Evolutionary conservation across 2,797 vertebrate genomes (phyloP), one percentile per base, ranked within the genome.

Genomic region (Holocentrus rufus): DNA sequence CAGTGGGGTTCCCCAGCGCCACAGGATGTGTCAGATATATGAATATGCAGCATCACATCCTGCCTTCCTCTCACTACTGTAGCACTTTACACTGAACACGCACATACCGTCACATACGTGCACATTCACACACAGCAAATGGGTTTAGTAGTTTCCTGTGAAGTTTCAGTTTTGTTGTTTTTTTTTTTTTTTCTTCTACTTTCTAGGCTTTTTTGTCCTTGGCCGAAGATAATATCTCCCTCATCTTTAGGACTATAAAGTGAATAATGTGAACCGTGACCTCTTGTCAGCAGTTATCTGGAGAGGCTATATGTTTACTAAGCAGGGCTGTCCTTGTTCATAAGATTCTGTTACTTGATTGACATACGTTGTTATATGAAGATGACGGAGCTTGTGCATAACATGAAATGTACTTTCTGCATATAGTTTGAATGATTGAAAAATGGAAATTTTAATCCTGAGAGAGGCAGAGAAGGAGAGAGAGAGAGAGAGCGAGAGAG

Each of bases 101-200:
- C 53, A 47, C 14, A 65, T 20, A 55, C 67, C 50, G 62, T 72
- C 39, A 61, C 25, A 54, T 34, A 55, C 57, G 59, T 52, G 20
- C 69, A 65, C 65, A 81, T 88, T 87, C 69, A 73, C 69, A 81
- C 77, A 76, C 62, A 72, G 69, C 83, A 27, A 65, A 78, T 81
- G 63, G 59, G 69, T 20, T 77, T 54, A 84, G 79, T 79, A 67
- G 72, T 84, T 89, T 90, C 81, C 83, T 88, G 86, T 81, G 79
- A 88, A 85, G 50, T 91, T 89, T 92, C 84, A 76, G 85, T 92
- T 90, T 80, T 64, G 80, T 91, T 87, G 79, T 89, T 85, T 82
- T 73, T 65, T 85, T 70, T 74, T 75, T 3, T 44, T 14, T 11
- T 14, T 83, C 63, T 76, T 63, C 73, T 90, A 76, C 84, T 93